Evolutionary conservation across 2,113 vertebrate species (phyloP), one percentile per base, ranked within the genome.

Genomic region (Pteruthius melanotis): DNA sequence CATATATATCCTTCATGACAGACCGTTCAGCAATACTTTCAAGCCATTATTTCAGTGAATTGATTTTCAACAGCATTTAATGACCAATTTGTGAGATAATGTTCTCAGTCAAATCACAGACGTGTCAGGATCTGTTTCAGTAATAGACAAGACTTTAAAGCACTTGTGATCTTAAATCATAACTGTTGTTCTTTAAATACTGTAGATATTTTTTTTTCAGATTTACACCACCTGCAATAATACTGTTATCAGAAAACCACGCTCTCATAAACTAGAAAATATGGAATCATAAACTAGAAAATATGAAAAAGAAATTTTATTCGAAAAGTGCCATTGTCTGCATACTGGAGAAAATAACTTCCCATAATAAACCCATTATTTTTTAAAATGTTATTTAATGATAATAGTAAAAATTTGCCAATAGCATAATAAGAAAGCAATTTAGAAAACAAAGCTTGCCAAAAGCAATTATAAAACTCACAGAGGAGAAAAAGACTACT

Each of bases 41-140:
- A 81, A 92, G 60, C 64, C 69, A 79, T 93, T 89, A 91, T 94
- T 94, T 82, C 81, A 90, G 69, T 60, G 79, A 82, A 96, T 74
- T 95, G 88, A 87, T 89, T 95, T 97, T 93, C 76, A 91, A 90
- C 37, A 83, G 74, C 60, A 95, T 83, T 89, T 95, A 96, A 78
- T 72, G 78, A 80, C 75, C 47, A 91, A 64, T 92, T 97, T 93
- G 50, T 91, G 87, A 82, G 40, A 74, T 91, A 95, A 94, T 84
- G 50, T 52, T 89, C 87, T 93, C 77, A 56, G 74, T 71, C 52
- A 89, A 97, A 90, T 53, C 64, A 53, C 26, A 86, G 52, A n/a
- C 1, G 0, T 65, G 40, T 95, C 89, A 92, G 63, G 23, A 80
- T 90, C 37, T 81, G 77, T 54, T 86, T 22, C 19, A 72, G 24